Percentiles rank a stretch among this genome's conserved stretches.
phyloP scores from a whole-genome alignment of 2,797 vertebrate species.

The Parauchenoglanis ngamensis region DNA sequence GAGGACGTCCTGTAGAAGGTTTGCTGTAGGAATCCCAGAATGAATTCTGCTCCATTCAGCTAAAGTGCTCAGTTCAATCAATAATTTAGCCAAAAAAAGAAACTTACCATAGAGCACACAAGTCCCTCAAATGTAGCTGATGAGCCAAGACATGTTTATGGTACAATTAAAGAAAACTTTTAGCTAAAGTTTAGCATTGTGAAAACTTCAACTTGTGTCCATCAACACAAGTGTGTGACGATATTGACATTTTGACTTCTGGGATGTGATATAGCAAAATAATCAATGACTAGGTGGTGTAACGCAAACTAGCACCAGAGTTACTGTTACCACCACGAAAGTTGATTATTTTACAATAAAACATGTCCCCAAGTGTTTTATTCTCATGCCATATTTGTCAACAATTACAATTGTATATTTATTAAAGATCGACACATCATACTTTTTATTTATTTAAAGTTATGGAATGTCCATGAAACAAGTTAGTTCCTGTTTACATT shows the following conservation, averaged over 20 bases:
- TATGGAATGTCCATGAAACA: neutral
- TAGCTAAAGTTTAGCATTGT: neutral
- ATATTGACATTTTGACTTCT: neutral
- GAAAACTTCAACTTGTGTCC: neutral
- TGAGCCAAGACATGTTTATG: neutral
- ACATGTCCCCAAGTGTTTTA: neutral
- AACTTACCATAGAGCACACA: neutral
- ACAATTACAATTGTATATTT: neutral
- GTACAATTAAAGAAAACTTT: neutral
- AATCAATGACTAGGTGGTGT: neutral
- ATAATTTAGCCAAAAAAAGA: neutral
- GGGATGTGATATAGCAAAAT: neutral
- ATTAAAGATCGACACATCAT: neutral
- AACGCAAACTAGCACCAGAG: neutral
- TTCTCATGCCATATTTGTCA: neutral
- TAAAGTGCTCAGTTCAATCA: neutral
- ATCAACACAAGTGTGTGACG: neutral
- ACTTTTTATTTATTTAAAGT: neutral
- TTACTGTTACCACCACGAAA: neutral
- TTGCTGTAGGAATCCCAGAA: neutral
- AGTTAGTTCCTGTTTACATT: neutral
- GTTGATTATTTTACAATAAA: neutral
- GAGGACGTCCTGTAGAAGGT: neutral
- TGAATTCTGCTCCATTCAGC: neutral
- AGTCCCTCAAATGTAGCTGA: neutral